Percentiles rank a stretch among this genome's conserved stretches.
Evolutionary conservation across 2,888 invertebrate genomes (phyloP).

Genomic region (Strigamia maritima): DNA sequence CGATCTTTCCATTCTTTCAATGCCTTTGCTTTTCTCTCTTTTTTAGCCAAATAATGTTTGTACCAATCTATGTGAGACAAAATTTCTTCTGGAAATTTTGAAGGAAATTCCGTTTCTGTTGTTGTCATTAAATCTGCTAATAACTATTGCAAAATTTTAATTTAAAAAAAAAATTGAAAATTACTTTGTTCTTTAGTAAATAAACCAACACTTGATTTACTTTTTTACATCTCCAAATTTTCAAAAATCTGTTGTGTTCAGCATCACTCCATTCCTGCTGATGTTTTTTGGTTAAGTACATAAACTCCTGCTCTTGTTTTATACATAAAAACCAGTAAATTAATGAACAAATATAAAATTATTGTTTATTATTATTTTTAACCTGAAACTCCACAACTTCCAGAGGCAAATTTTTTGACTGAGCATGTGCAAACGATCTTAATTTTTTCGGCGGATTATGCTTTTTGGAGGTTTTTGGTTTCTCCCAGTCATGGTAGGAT

Average conservation of each 20-base stretch:
- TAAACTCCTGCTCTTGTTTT: background rate
- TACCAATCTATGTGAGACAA: background rate
- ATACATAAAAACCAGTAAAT: background rate
- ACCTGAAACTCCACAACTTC: background rate
- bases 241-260: background rate
- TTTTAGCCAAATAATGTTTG: background rate
- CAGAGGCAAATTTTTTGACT: background rate
- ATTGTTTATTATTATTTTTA: background rate
- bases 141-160: background rate
- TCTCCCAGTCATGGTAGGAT: background rate
- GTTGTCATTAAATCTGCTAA: background rate
- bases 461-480: background rate
- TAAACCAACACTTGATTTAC: background rate
- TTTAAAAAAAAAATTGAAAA: background rate
- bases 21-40: background rate
- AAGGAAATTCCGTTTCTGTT: background rate
- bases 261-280: background rate
- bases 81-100: background rate
- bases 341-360: background rate
- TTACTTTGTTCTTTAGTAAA: background rate
- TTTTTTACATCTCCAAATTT: background rate
- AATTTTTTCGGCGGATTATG: background rate
- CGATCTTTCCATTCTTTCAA: background rate
- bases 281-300: background rate
- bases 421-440: background rate